Evolutionary conservation across 2,113 vertebrate genomes (phyloP).

Genomic region (Tauraco erythrolophus): DNA sequence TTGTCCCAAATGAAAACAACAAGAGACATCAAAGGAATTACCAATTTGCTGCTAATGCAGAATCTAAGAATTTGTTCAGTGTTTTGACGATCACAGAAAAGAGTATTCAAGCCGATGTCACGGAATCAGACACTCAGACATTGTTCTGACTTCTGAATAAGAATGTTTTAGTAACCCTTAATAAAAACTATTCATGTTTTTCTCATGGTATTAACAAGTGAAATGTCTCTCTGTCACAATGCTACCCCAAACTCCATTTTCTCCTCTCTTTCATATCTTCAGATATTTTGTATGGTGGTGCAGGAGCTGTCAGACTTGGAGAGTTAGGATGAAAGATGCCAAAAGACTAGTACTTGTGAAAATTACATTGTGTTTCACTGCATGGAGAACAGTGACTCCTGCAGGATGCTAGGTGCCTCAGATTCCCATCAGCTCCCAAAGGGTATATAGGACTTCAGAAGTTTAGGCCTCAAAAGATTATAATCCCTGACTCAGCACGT

Average conservation of each 20-base stretch:
- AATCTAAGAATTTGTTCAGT: neutral
- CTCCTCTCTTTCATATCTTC: neutral
- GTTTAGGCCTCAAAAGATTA: neutral
- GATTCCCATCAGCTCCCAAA: neutral
- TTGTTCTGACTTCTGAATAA: neutral
- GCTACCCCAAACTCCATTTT: neutral
- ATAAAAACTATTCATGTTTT: neutral
- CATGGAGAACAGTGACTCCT: neutral
- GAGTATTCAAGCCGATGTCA: neutral
- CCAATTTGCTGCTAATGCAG: neutral
- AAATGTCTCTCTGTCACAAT: neutral
- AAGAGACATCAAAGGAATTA: neutral
- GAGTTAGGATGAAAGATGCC: neutral
- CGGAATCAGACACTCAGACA: neutral
- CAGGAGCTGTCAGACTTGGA: neutral
- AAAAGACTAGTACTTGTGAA: neutral
- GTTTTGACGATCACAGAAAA: neutral
- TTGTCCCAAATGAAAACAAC: neutral
- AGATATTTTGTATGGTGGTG: neutral
- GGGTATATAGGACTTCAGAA: neutral
- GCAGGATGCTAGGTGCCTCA: neutral
- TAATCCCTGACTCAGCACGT: too few species aligned
- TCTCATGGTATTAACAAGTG: neutral
- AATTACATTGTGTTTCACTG: neutral
- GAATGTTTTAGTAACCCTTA: neutral